Conservation (phyloP, 2,797 vertebrate species). For the Varecia variegata region DNA sequence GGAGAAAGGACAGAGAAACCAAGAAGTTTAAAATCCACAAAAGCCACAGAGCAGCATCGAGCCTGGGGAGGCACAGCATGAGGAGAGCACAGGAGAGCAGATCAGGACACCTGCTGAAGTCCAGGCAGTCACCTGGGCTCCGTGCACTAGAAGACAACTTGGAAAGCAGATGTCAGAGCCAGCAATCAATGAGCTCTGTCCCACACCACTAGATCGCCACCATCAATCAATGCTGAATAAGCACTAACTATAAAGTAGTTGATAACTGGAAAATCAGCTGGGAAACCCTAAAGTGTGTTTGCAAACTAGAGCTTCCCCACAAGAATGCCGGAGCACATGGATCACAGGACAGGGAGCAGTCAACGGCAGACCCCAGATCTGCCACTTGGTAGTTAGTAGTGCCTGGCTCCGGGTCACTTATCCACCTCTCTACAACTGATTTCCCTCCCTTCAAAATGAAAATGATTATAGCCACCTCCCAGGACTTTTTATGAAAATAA, state of each 20-base stretch:
- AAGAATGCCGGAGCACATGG: accelerated
- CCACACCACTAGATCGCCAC: accelerated
- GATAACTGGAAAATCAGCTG: neutral
- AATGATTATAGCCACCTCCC: neutral
- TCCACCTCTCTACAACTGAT: neutral
- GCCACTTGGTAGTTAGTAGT: accelerated
- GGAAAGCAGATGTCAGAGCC: neutral
- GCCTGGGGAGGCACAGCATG: accelerated
- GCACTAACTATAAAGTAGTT: neutral
- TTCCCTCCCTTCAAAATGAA: neutral
- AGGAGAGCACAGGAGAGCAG: accelerated
- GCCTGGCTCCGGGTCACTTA: neutral
- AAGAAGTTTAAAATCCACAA: accelerated
- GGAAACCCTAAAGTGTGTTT: neutral
- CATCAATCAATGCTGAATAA: neutral
- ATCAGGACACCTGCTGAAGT: neutral
- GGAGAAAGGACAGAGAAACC: neutral
- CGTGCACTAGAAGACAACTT: neutral
- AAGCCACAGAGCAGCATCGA: neutral
- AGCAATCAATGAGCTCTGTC: neutral
- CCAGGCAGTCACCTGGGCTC: neutral
- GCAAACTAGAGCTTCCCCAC: neutral
- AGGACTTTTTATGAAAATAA: neutral
- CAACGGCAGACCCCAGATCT: accelerated
- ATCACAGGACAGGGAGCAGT: neutral